Evolutionary conservation across 2,888 invertebrate species (phyloP), one percentile per base, ranked within the genome.

Genomic region (Phasia obesa): DNA sequence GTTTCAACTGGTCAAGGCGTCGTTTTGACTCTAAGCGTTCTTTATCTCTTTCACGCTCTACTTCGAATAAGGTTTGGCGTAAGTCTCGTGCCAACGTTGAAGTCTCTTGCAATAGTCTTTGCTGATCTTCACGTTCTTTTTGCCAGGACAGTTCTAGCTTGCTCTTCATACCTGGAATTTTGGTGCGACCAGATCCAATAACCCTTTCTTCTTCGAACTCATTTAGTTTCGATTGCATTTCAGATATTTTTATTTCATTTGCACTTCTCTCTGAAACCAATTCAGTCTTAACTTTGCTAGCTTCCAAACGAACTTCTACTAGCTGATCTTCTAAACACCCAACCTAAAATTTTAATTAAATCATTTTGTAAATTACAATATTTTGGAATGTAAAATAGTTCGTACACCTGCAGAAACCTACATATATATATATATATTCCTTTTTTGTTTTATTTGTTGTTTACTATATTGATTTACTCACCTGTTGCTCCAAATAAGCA

Each of bases 81-180:
- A 98, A 92, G 90, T 98, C 98, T 81, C 97, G 93, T 0, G 97
- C 97, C 80, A 98, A 93, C 0, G 97, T 97, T 47, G 97, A 96
- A 0, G 97, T 97, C 92, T 98, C 98, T 89, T 97, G 97, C 35
- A 98, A 92, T 47, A 98, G 91, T n/a, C 97, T 93, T 86, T 97
- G 97, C 87, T 97, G 97, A 87, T 98, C 97, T 90, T 97, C 97
- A 23, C 98, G 93, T 91, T 98, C 98, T 89, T 97, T 98, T 88
- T 97, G 97, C 98, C 98, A 98, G 0, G 97, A 97, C 17, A 98
- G 92, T 90, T 98, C 97, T 93, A 98, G 94, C 69, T 96, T 94
- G 1, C 97, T 96, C 87, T 96, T 95, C 86, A 96, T 92, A 4
- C 97, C 97, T 0, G 96, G 96, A 84, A 97, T 95, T 88, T 97